These are phyloP conservation scores for Paramisgurnus dabryanus DNA, from an alignment of 2,113 vertebrate genomes.

Conservation along the genomic window DNA sequence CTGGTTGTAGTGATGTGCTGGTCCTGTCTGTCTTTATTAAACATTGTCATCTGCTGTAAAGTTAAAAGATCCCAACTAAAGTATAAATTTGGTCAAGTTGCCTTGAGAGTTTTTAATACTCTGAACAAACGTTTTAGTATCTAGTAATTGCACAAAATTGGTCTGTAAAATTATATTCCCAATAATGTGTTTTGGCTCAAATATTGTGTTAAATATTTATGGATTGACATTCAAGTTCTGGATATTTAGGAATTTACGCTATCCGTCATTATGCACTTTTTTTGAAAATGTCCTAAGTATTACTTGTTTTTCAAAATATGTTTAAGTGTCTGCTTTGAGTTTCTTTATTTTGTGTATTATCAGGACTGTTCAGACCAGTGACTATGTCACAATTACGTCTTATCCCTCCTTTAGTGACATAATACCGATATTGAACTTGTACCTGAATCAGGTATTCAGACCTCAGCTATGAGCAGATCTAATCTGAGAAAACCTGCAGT, in stretches of 20 bases:
- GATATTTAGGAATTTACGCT: conserved; percentile 13
- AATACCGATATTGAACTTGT: conserved; percentile 41
- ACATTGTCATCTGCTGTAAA: conserved; percentile 34
- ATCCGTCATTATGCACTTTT: conserved; percentile 53
- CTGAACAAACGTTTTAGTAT: conserved; percentile 39
- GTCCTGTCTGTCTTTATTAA: conserved; percentile 28
- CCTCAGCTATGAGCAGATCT: conserved; percentile 45
- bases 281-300: conserved; percentile 42
- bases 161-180: conserved; percentile 17
- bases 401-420: conserved; percentile 31
- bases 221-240: conserved; percentile 15
- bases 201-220: conserved; percentile 11
- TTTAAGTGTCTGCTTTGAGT: conserved; percentile 7
- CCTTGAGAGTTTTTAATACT: conserved; percentile 66
- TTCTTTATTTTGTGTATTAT: neutral
- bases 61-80: conserved; percentile 6
- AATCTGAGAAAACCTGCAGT: conserved; percentile 56
- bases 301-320: conserved; percentile 11
- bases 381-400: neutral
- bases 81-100: conserved; percentile 62
- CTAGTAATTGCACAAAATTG: conserved; percentile 50
- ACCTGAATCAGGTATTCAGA: conserved; percentile 58
- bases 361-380: conserved; percentile 36
- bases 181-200: conserved; percentile 4
- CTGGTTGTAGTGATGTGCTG: conserved; percentile 36